These are phyloP conservation scores for Xyliphius kryptos DNA, from an alignment of 2,113 vertebrate species.

Conservation along the genomic window DNA sequence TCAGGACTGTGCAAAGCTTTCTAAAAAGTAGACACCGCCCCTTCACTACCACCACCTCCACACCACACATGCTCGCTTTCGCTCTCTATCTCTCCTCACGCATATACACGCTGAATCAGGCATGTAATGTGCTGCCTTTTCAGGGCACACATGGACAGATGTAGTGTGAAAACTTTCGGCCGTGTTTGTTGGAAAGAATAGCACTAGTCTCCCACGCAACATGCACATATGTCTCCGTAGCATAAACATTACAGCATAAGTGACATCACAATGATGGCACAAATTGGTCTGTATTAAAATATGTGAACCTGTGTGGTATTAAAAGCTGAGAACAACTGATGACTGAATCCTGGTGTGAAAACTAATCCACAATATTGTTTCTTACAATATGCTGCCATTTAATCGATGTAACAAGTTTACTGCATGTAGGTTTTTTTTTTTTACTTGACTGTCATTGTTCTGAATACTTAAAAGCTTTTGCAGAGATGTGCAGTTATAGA, in stretches of 20 bases:
- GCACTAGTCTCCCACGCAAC: not conserved
- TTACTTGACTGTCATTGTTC: too few relatives aligned
- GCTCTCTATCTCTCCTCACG: conserved; percentile 31
- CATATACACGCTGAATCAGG: conserved; percentile 52
- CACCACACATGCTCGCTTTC: conserved; percentile 25
- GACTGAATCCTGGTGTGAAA: not conserved
- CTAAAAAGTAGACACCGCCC: conserved; percentile 39
- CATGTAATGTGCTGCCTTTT: conserved; percentile 56
- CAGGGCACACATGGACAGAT: conserved; percentile 49
- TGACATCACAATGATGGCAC: not conserved
- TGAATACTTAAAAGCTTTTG: too few relatives aligned
- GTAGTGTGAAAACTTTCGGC: conserved; percentile 34
- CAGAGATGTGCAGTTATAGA: not conserved
- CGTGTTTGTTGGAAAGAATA: conserved; percentile 29
- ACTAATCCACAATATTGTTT: not conserved
- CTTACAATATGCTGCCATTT: too few relatives aligned
- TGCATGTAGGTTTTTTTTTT: too few relatives aligned
- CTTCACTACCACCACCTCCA: conserved; percentile 36
- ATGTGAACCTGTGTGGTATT: not conserved
- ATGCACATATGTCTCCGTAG: not conserved
- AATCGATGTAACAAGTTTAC: too few relatives aligned
- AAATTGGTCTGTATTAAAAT: not conserved
- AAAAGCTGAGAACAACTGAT: not conserved
- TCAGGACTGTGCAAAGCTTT: conserved; percentile 59
- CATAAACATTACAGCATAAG: not conserved